These are phyloP conservation scores for Drosophila sucinea DNA, from an alignment of 1,140 invertebrate genomes.

Conservation along the genomic window DNA sequence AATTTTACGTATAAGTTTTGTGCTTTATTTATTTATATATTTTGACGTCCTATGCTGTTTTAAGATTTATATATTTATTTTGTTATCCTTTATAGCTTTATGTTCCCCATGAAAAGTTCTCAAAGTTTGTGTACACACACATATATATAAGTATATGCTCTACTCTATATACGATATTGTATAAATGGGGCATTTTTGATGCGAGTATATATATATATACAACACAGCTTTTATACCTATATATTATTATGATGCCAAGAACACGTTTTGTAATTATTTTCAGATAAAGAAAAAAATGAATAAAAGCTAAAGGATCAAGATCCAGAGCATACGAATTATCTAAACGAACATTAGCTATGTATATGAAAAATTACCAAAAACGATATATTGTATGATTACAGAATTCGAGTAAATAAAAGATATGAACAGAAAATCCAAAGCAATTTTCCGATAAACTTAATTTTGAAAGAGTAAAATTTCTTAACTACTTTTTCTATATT, in stretches of 20 bases:
- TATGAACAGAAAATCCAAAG: neutral
- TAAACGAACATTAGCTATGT: slow-evolving; percentile 53
- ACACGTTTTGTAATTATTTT: neutral
- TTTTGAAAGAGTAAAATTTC: no score
- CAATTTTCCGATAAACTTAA: neutral
- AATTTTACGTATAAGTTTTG: slow-evolving; percentile 40
- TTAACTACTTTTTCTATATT: no score
- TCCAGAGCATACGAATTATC: slow-evolving; percentile 18
- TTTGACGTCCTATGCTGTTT: slow-evolving; percentile 30
- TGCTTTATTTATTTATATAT: slow-evolving; percentile 50
- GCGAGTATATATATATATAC: neutral
- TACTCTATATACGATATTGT: slow-evolving; percentile 46
- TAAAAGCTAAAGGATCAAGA: slow-evolving; percentile 18
- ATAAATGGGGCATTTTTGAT: slow-evolving; percentile 20
- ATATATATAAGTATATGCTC: slow-evolving; percentile 16
- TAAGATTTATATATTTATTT: slow-evolving; percentile 49
- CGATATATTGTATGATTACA: slow-evolving; percentile 32
- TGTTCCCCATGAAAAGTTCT: slow-evolving; percentile 42
- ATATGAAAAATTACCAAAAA: slow-evolving; percentile 5
- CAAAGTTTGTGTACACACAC: slow-evolving; percentile 48
- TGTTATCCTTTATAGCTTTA: slow-evolving; percentile 41
- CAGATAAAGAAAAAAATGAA: neutral
- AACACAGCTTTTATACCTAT: slow-evolving; percentile 2
- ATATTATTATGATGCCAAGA: neutral
- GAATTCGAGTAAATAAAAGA: slow-evolving; percentile 25